Evolutionary conservation across 2,888 invertebrate genomes (phyloP).

Genomic region (Ceraclea dissimilis): DNA sequence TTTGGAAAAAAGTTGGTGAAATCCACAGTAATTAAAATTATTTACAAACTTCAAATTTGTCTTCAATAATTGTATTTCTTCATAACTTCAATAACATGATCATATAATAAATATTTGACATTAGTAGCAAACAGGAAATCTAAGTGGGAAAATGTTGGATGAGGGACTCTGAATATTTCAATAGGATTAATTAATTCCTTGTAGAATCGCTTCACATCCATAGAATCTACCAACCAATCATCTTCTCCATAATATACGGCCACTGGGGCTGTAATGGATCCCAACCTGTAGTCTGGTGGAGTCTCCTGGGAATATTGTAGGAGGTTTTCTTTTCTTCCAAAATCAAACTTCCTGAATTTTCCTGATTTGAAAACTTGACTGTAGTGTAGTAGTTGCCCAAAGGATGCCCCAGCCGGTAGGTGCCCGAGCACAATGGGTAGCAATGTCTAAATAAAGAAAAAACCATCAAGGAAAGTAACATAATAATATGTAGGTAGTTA

Average conservation of each 20-base stretch:
- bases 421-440: slow-evolving; percentile 45
- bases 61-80: slow-evolving; percentile 31
- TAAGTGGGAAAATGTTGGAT: slow-evolving; percentile 46
- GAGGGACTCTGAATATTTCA: slow-evolving; percentile 41
- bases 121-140: slow-evolving; percentile 52
- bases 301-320: slow-evolving; percentile 39
- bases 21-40: too few relatives aligned
- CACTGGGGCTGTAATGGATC: slow-evolving; percentile 40
- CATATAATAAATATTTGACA: slow-evolving; percentile 39
- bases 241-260: slow-evolving; percentile 46
- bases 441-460: slow-evolving; percentile 39
- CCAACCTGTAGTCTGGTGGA: slow-evolving; percentile 46
- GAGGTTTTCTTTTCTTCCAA: slow-evolving; percentile 40
- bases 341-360: slow-evolving; percentile 46
- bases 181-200: slow-evolving; percentile 37
- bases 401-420: slow-evolving; percentile 45
- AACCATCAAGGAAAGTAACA: not conserved
- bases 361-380: slow-evolving; percentile 41
- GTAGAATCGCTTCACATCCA: slow-evolving; percentile 39
- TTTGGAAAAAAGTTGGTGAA: too few relatives aligned
- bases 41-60: too few relatives aligned
- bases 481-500: too few relatives aligned
- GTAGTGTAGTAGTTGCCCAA: slow-evolving; percentile 44
- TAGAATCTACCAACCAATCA: slow-evolving; percentile 44
- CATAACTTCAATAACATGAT: slow-evolving; percentile 33